A percentile compares a stretch with the other conserved stretches of the same genome.
These are phyloP conservation scores for Atta colombica DNA, from an alignment of 1,140 invertebrate genomes.

Conservation along the genomic window DNA sequence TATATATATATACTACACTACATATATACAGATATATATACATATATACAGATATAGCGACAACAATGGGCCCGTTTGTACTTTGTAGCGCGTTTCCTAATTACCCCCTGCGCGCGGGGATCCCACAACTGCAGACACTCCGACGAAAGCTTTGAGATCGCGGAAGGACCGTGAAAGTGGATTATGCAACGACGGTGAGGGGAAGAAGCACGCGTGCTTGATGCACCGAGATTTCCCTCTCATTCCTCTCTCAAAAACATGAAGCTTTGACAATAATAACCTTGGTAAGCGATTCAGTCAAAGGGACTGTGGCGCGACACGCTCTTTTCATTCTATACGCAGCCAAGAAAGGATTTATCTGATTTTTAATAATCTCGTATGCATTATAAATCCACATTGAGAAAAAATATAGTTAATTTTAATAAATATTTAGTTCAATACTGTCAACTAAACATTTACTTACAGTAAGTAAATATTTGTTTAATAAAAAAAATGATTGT, in stretches of 20 bases:
- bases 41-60: slow-evolving; percentile 31
- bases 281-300: slow-evolving; percentile 55
- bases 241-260: slow-evolving; percentile 40
- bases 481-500: no score
- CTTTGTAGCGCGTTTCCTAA: slow-evolving; percentile 79
- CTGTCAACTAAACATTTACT: no score
- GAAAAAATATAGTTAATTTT: no score
- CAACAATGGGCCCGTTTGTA: slow-evolving; percentile 81
- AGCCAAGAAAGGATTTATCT: neutral
- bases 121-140: slow-evolving; percentile 64
- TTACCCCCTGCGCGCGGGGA: slow-evolving; percentile 76
- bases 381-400: neutral
- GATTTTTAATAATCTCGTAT: neutral
- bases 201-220: slow-evolving; percentile 52
- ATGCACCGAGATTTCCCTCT: slow-evolving; percentile 27
- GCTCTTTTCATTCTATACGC: neutral
- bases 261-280: slow-evolving; percentile 52
- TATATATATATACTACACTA: neutral
- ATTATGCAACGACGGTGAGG: slow-evolving; percentile 65
- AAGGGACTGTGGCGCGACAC: slow-evolving; percentile 22
- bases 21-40: slow-evolving; percentile 15
- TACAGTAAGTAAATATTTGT: no score
- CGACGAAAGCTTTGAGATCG: slow-evolving; percentile 74
- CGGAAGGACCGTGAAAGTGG: slow-evolving; percentile 66
- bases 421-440: no score